Evolutionary conservation across 2,113 vertebrate genomes (phyloP), one percentile per base, ranked within the genome.

Genomic region (Murina feae): DNA sequence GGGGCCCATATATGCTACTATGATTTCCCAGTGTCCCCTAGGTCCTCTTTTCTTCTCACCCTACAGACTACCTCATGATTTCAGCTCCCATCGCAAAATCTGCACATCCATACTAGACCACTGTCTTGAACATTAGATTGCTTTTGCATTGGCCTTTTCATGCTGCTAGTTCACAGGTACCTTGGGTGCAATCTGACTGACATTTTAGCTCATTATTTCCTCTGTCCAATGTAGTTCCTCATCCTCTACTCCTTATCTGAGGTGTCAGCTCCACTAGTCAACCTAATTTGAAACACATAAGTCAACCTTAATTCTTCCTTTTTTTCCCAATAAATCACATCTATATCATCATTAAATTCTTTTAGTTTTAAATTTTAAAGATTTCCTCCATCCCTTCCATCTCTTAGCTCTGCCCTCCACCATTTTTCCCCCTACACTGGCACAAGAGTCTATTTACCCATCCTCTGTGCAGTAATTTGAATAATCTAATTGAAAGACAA

Each of bases 401-500:
- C 39, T 81, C 39, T 6, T 32, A 55, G 63, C 35, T 79, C 80
- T n/a, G 63, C 47, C n/a, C 9, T 21, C 30, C 3, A 32, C 39
- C 28, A 47, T 16, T 49, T 58, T 42, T 83, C 42, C 30, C 63
- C 14, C 86, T 47, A 21, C n/a, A 44, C 44, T 8, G 25, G 30
- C 74, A 58, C 21, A 63, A 6, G 30, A 58, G 23, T 49, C 72
- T 68, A 7, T 5, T 66, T 66, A 71, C 60, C 66, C 72, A 75
- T 60, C 28, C 53, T 75, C 79, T 14, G 28, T 23, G 60, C 5
- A 58, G 32, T 39, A 42, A 96, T 86, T 51, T 66, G 60, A 90
- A 72, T 39, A 79, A 80, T 30, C 42, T 76, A 69, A 92, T 49
- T 81, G 21, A 79, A 91, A 86, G 39, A 42, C 72, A 51, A 88